A percentile compares a stretch with the other conserved stretches of the same genome.
Conservation (phyloP, 2,797 vertebrate genomes). For the Caiman crocodilus region DNA sequence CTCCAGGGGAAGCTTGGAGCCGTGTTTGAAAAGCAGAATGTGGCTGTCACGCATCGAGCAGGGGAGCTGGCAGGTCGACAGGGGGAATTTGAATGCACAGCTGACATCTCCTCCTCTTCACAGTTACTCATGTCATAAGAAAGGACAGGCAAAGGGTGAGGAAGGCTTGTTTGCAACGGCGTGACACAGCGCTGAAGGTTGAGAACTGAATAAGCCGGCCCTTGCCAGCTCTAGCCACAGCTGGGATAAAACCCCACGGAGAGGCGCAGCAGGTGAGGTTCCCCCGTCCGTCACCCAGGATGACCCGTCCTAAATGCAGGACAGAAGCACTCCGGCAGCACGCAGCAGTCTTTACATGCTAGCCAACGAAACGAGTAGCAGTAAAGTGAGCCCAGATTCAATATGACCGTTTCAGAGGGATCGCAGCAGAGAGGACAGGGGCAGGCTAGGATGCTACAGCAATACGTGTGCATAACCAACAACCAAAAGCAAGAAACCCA, state of each 20-base stretch:
- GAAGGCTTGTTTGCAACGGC: conserved; percentile 59
- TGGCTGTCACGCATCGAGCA: not conserved
- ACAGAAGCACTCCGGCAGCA: not conserved
- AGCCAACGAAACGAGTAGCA: not conserved
- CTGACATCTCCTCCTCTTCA: conserved; percentile 64
- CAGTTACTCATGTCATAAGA: not conserved
- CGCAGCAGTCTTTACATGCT: not conserved
- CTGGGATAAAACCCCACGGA: not conserved
- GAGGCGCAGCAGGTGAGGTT: not conserved
- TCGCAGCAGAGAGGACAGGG: not conserved
- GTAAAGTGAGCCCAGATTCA: not conserved
- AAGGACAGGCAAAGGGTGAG: conserved; percentile 1
- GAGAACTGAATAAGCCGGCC: not conserved
- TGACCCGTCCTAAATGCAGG: rapidly evolving
- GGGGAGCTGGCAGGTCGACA: conserved; percentile 53
- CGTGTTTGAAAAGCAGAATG: not conserved
- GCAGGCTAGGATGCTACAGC: not conserved
- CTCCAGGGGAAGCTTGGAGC: not conserved
- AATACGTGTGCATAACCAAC: not conserved
- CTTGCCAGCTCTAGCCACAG: rapidly evolving
- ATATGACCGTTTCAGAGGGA: not conserved
- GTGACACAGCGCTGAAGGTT: conserved; percentile 9
- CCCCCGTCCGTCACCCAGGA: not conserved
- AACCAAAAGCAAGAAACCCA: not conserved
- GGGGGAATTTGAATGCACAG: conserved; percentile 27